Evolutionary conservation across 2,797 vertebrate species (phyloP).

Genomic region (Myotis planiceps): DNA sequence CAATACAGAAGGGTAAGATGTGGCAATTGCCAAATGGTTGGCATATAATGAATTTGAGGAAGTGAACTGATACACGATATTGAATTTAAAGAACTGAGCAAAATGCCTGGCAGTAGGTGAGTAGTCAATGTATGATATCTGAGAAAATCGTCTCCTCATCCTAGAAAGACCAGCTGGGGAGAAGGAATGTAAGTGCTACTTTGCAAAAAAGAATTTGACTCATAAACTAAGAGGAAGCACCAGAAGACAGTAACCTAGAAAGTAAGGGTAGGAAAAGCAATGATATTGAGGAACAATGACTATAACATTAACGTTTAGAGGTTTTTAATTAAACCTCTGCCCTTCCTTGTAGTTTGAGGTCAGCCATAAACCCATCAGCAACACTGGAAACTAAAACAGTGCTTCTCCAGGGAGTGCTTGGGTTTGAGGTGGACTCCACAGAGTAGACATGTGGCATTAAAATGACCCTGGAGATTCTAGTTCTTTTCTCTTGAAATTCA

Average conservation of each 20-base stretch:
- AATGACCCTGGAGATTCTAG: background rate
- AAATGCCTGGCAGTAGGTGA: background rate
- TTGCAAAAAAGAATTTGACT: background rate
- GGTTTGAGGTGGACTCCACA: background rate
- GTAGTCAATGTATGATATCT: background rate
- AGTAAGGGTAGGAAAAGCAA: background rate
- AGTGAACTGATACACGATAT: background rate
- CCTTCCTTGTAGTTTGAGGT: background rate
- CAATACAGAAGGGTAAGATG: background rate
- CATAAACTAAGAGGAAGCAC: background rate
- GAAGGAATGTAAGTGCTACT: background rate
- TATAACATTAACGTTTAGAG: background rate
- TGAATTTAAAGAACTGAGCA: background rate
- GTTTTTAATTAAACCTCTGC: background rate
- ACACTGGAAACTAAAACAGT: background rate
- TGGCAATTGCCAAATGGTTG: background rate
- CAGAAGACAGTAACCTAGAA: background rate
- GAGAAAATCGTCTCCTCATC: background rate
- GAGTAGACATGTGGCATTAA: background rate
- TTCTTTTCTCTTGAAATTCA: background rate
- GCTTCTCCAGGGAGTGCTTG: background rate
- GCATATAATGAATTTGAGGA: background rate
- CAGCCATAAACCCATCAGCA: background rate
- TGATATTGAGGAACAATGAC: background rate
- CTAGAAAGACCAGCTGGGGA: background rate